These are phyloP conservation scores for Ceraclea dissimilis DNA, from an alignment of 2,888 invertebrate genomes.

Conservation along the genomic window DNA sequence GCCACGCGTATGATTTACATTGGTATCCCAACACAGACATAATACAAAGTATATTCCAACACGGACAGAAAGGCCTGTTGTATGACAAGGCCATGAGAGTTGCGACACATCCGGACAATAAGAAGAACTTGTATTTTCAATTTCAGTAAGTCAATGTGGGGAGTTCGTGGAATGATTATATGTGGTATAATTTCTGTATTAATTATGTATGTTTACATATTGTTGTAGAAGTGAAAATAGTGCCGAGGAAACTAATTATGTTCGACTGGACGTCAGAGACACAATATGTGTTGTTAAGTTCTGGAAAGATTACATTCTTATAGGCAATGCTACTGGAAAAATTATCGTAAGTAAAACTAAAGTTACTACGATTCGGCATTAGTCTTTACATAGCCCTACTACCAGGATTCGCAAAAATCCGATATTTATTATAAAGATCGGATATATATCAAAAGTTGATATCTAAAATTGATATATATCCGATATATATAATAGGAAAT, in stretches of 20 bases:
- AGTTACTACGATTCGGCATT: background rate
- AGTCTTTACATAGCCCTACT: no score
- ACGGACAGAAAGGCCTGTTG: slow-evolving; percentile 51
- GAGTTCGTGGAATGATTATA: no score
- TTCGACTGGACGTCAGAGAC: slow-evolving; percentile 29
- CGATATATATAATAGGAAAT: no score
- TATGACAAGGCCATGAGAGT: slow-evolving; percentile 48
- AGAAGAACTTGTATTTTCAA: slow-evolving; percentile 53
- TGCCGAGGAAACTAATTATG: slow-evolving; percentile 30
- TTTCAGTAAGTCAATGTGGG: slow-evolving; percentile 46
- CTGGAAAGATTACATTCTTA: slow-evolving; percentile 39
- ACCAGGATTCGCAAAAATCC: no score
- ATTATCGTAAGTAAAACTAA: slow-evolving; percentile 39
- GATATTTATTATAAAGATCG: no score
- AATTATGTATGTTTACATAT: no score
- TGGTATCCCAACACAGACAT: slow-evolving; percentile 57
- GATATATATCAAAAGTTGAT: no score
- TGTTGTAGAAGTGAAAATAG: slow-evolving; percentile 40
- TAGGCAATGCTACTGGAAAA: slow-evolving; percentile 37
- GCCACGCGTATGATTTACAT: slow-evolving; percentile 54
- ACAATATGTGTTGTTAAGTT: slow-evolving; percentile 52
- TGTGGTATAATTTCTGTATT: no score
- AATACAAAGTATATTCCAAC: slow-evolving; percentile 61
- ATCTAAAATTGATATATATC: no score
- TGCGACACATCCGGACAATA: slow-evolving; percentile 41